These are phyloP conservation scores for Pterocles burchelli DNA, from an alignment of 2,113 vertebrate genomes.

Conservation along the genomic window DNA sequence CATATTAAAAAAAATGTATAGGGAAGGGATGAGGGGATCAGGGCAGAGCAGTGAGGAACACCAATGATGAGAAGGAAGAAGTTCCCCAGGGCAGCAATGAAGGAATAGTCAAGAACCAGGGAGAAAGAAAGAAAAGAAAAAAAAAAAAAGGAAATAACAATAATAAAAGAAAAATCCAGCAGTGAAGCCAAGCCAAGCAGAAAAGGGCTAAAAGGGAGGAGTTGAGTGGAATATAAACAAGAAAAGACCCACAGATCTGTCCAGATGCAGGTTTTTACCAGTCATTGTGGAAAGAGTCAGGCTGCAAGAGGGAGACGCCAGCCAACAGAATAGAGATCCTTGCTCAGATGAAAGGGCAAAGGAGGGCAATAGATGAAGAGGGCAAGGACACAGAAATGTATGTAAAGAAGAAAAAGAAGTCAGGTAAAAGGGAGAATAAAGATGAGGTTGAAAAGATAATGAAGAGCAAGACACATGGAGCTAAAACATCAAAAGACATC, in stretches of 20 bases:
- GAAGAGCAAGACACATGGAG: rapidly evolving
- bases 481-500: too few relatives aligned
- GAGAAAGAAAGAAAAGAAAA: background rate
- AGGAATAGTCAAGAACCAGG: background rate
- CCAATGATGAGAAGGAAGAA: background rate
- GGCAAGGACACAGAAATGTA: rapidly evolving
- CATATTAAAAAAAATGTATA: rapidly evolving
- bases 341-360: background rate
- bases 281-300: background rate
- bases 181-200: background rate
- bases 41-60: background rate
- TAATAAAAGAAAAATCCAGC: background rate
- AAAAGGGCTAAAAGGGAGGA: background rate
- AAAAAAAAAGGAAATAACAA: too few relatives aligned
- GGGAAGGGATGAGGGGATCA: background rate
- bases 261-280: background rate
- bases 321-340: background rate
- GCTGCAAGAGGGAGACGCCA: background rate
- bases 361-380: background rate
- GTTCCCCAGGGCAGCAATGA: background rate
- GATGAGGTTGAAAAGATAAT: background rate
- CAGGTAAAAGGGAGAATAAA: background rate
- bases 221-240: background rate
- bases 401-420: background rate
- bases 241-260: too few relatives aligned